Percentiles rank a stretch among this genome's conserved stretches.
phyloP scores from a whole-genome alignment of 2,113 vertebrate species.

The Phrynosoma platyrhinos region DNA sequence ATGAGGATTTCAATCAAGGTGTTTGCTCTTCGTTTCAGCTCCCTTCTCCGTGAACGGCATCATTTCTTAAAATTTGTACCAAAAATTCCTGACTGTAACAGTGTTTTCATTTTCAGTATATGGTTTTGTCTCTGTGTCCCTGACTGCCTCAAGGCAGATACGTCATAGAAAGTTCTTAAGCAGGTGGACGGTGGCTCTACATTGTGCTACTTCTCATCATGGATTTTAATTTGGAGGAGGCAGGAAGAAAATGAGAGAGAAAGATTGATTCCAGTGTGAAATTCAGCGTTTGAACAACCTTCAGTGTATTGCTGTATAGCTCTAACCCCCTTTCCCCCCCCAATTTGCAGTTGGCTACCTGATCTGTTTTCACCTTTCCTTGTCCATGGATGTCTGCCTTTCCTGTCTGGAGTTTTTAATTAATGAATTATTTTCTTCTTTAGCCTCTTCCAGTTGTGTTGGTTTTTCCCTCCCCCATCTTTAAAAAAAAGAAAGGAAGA shows the following conservation, averaged over 20 bases:
- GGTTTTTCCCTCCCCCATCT: slow-evolving; percentile 65
- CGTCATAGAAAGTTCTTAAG: slow-evolving; percentile 60
- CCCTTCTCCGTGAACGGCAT: slow-evolving; percentile 40
- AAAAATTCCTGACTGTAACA: slow-evolving; percentile 61
- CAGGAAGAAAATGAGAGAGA: slow-evolving; percentile 18
- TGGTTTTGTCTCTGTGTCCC: slow-evolving; percentile 41
- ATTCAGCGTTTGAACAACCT: slow-evolving; percentile 73
- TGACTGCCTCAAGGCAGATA: slow-evolving; percentile 60
- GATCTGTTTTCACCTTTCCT: slow-evolving; percentile 47
- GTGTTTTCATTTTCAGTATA: slow-evolving; percentile 15
- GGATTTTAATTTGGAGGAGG: slow-evolving; percentile 78
- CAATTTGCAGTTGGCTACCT: slow-evolving; percentile 45
- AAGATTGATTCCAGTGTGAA: slow-evolving; percentile 62
- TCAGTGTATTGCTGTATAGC: slow-evolving; percentile 75
- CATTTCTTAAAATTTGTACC: slow-evolving; percentile 59
- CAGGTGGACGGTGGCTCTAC: slow-evolving; percentile 74
- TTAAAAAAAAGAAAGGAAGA: slow-evolving; percentile 30
- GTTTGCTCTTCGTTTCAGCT: not conserved
- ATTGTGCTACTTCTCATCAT: slow-evolving; percentile 83
- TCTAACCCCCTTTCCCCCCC: slow-evolving; percentile 65
- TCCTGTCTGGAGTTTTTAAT: not conserved
- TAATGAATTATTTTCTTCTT: not conserved
- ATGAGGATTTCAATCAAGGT: slow-evolving; percentile 50
- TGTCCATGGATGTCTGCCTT: slow-evolving; percentile 44
- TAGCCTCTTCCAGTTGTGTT: slow-evolving; percentile 15